phyloP scores from a whole-genome alignment of 2,797 vertebrate genomes.

The Gymnopithys bicolor region DNA sequence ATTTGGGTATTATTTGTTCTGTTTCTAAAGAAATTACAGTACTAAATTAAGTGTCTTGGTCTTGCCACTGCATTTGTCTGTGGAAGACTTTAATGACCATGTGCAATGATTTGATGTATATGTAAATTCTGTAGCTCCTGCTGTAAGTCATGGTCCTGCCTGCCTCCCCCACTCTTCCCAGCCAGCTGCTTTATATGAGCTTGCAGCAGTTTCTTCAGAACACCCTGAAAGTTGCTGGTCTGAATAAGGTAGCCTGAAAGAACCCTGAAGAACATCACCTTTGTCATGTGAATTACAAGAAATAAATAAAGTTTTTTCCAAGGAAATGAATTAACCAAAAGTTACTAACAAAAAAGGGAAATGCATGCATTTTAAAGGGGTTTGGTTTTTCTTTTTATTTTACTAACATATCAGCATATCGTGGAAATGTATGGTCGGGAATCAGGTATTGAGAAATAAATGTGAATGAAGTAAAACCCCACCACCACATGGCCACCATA shows the following conservation, averaged over 20 bases:
- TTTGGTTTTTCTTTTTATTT: too few species aligned
- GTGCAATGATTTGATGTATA: background rate
- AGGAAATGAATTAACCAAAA: too few species aligned
- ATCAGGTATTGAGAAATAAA: too few species aligned
- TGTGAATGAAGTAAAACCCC: too few species aligned
- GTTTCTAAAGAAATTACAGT: background rate
- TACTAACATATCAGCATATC: too few species aligned
- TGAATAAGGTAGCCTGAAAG: conserved; percentile 89
- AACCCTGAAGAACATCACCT: conserved; percentile 75
- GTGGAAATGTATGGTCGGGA: too few species aligned
- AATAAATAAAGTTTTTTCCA: too few species aligned
- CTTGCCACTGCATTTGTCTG: background rate
- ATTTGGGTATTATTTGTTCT: background rate
- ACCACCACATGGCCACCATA: too few species aligned
- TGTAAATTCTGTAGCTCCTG: background rate
- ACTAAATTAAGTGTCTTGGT: background rate
- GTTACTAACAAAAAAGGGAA: too few species aligned
- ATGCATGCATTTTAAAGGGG: too few species aligned
- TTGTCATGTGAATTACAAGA: background rate
- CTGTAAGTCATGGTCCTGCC: background rate
- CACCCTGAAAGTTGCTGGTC: conserved; percentile 88
- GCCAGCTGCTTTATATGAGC: conserved; percentile 84
- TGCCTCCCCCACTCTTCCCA: conserved; percentile 30
- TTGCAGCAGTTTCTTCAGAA: conserved; percentile 88
- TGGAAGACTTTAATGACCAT: background rate